phyloP scores from a whole-genome alignment of 2,888 invertebrate species.

The Deilephila elpenor region DNA sequence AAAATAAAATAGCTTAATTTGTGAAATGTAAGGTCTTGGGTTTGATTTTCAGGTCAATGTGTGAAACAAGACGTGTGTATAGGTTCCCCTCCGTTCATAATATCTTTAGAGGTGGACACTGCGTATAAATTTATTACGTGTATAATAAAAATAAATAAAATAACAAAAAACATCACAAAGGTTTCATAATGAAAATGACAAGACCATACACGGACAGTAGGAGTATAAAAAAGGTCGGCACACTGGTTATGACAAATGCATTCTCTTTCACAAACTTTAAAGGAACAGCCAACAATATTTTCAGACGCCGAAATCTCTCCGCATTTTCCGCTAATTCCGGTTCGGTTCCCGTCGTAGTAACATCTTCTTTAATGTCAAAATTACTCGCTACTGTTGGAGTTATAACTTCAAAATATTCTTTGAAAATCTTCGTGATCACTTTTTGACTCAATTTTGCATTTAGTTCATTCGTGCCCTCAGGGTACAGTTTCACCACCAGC shows the following conservation, averaged over 20 bases:
- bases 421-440: slow-evolving; percentile 45
- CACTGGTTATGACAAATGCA: slow-evolving; percentile 61
- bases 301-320: slow-evolving; percentile 33
- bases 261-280: slow-evolving; percentile 63
- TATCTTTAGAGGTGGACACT: background rate
- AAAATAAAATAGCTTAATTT: too few relatives aligned
- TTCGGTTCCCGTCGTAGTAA: slow-evolving; percentile 47
- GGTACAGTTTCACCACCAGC: slow-evolving; percentile 55
- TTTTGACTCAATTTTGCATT: slow-evolving; percentile 30
- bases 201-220: slow-evolving; percentile 62
- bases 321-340: slow-evolving; percentile 31
- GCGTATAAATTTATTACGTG: background rate
- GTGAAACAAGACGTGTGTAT: too few relatives aligned
- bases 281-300: slow-evolving; percentile 41
- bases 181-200: slow-evolving; percentile 56
- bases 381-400: slow-evolving; percentile 42
- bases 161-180: slow-evolving; percentile 44
- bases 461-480: slow-evolving; percentile 41
- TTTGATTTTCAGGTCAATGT: too few relatives aligned
- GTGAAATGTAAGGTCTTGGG: too few relatives aligned
- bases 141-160: background rate
- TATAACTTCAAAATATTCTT: slow-evolving; percentile 55
- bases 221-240: slow-evolving; percentile 65
- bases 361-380: slow-evolving; percentile 47
- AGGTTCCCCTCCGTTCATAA: background rate